Percentiles rank a stretch among this genome's conserved stretches.
Evolutionary conservation across 2,888 invertebrate species (phyloP).

Genomic region (Hirudinaria manillensis): DNA sequence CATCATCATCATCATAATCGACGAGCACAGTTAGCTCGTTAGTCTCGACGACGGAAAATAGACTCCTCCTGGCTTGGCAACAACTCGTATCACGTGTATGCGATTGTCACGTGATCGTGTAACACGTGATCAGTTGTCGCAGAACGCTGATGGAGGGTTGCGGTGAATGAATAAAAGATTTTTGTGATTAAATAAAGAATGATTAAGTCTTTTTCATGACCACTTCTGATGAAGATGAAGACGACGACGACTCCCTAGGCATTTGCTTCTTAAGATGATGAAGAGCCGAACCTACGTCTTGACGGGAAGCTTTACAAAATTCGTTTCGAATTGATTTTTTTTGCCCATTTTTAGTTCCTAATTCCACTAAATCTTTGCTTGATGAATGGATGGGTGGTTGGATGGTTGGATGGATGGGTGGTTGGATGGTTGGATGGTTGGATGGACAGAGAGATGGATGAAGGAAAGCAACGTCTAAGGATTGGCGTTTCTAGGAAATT

Average conservation of each 20-base stretch:
- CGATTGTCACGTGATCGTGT: too few relatives aligned
- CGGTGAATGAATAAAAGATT: too few relatives aligned
- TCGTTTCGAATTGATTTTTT: too few relatives aligned
- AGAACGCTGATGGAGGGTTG: too few relatives aligned
- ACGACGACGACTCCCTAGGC: slow-evolving; percentile 7
- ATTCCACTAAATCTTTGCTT: too few relatives aligned
- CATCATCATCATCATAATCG: slow-evolving; percentile 27
- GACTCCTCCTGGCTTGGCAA: too few relatives aligned
- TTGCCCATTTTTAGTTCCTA: too few relatives aligned
- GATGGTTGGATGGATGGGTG: neutral
- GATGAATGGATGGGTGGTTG: too few relatives aligned
- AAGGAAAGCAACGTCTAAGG: neutral
- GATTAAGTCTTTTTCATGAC: neutral
- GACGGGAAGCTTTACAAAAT: neutral
- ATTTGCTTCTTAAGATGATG: neutral
- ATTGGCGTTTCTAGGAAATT: neutral
- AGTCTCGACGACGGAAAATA: too few relatives aligned
- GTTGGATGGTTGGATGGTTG: neutral
- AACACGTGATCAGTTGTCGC: too few relatives aligned
- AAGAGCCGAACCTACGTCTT: neutral
- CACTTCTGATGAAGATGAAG: slow-evolving; percentile 9
- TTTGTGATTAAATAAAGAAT: too few relatives aligned
- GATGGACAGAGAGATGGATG: neutral
- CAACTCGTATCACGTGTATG: too few relatives aligned
- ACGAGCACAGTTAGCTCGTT: neutral